Percentiles rank a stretch among this genome's conserved stretches.
phyloP scores from a whole-genome alignment of 2,797 vertebrate species.

The Myotis pilosus region DNA sequence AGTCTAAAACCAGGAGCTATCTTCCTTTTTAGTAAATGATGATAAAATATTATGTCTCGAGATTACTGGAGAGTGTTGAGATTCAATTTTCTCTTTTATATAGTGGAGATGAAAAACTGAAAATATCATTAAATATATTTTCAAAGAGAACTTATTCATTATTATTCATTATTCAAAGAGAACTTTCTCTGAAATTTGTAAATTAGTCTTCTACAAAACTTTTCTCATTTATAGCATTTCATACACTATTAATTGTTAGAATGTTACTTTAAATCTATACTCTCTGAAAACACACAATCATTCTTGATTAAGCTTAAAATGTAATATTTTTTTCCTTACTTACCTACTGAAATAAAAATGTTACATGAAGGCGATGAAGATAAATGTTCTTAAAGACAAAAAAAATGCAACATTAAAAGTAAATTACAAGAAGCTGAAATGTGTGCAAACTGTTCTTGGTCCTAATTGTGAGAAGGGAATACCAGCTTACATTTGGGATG shows the following conservation, averaged over 20 bases:
- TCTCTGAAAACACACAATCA: background rate
- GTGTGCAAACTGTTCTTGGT: background rate
- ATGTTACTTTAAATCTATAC: background rate
- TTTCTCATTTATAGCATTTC: background rate
- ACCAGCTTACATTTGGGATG: background rate
- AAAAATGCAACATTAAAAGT: background rate
- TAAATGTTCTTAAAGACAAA: background rate
- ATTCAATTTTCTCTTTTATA: conserved; percentile 7
- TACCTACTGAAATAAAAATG: background rate
- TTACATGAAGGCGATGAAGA: background rate
- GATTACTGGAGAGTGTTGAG: background rate
- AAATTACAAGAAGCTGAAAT: conserved; percentile 9
- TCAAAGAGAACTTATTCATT: background rate
- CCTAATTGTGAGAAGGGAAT: background rate
- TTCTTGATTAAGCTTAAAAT: background rate
- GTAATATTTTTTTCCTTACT: background rate
- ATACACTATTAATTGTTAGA: background rate
- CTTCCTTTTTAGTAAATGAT: background rate
- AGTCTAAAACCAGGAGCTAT: background rate
- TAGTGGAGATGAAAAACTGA: background rate
- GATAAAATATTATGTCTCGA: background rate
- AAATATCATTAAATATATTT: background rate
- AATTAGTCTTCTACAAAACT: background rate
- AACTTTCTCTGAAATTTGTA: conserved; percentile 7
- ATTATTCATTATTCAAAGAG: background rate